Evolutionary conservation across 2,888 invertebrate genomes (phyloP), one percentile per base, ranked within the genome.

Genomic region (Oscheius sp.): DNA sequence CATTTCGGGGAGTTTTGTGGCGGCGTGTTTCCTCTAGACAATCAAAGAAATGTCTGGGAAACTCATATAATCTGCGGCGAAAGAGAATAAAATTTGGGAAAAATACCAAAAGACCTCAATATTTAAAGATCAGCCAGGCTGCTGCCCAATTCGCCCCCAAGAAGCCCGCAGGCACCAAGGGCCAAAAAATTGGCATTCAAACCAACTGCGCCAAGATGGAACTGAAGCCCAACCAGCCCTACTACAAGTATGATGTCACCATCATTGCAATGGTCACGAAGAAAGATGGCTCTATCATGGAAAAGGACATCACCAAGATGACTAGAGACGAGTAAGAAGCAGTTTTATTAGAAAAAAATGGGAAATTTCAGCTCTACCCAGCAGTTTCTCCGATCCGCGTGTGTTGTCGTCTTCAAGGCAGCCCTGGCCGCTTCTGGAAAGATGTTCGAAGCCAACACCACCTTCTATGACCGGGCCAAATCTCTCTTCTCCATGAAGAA

Each of bases 271-370:
- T 18, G 9, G 3, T 70, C 27, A 21, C n/a, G 9, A 55, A 68
- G 55, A 43, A 35, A 9, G 27, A 64, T 18, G 55, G 69, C 2
- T 1, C 13, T 2, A 18, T 13, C 1, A 2, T 12, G 9, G 53
- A n/a, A 23, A 70, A 70, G 70, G 80, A 81, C 23, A 73, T 80
- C 58, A 74, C 80, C 2, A 81, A 81, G 64, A 72, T 72, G 21
- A 53, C 74, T 23, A 76, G 70, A 41, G 75, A 76, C 16, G 76
- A 74, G 80, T 80, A 68, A 72, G 80, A 59, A 41, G n/a, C 5
- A 16, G 7, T 43, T 7, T 7, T 13, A 2, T 35, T 2, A 35
- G 7, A 1, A 13, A 35, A 7, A 16, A 7, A 69, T 21, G 21
- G n/a, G 23, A 13, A 16, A 2, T 72, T 72, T 43, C 52, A 75